Conservation (phyloP, 2,113 vertebrate species). For the Cynopterus brachyotis region DNA sequence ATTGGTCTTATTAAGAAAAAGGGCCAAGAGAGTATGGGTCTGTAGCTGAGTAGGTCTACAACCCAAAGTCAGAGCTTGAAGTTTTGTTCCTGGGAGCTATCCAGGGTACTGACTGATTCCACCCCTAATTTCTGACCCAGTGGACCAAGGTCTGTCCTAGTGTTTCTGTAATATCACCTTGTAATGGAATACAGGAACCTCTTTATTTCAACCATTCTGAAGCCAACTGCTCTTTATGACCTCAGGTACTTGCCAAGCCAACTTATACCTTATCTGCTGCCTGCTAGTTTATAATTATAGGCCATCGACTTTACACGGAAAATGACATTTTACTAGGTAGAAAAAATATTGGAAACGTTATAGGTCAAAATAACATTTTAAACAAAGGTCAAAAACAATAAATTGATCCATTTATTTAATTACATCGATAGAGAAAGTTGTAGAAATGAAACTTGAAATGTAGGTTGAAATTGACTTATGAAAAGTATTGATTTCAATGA, state of each 20-base stretch:
- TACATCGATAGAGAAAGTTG: neutral
- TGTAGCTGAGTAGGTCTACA: neutral
- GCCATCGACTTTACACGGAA: neutral
- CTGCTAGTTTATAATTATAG: neutral
- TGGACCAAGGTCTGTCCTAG: neutral
- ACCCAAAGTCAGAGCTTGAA: neutral
- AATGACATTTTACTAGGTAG: neutral
- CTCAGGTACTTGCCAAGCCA: neutral
- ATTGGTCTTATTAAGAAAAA: neutral
- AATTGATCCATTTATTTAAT: neutral
- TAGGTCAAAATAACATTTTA: constrained; percentile 1
- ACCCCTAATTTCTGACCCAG: neutral
- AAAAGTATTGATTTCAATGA: neutral
- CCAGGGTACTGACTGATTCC: constrained; percentile 70
- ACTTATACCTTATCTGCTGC: neutral
- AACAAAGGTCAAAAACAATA: constrained; percentile 36
- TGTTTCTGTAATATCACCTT: neutral
- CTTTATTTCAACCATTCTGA: neutral
- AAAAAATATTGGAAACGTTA: neutral
- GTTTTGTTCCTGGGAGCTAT: constrained; percentile 55
- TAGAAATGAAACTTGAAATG: neutral
- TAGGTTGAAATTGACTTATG: neutral
- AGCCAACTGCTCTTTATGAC: neutral
- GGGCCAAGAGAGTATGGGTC: neutral
- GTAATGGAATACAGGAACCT: neutral